Percentiles rank a stretch among this genome's conserved stretches.
phyloP scores from a whole-genome alignment of 2,113 vertebrate genomes.

The Hyaena hyaena region DNA sequence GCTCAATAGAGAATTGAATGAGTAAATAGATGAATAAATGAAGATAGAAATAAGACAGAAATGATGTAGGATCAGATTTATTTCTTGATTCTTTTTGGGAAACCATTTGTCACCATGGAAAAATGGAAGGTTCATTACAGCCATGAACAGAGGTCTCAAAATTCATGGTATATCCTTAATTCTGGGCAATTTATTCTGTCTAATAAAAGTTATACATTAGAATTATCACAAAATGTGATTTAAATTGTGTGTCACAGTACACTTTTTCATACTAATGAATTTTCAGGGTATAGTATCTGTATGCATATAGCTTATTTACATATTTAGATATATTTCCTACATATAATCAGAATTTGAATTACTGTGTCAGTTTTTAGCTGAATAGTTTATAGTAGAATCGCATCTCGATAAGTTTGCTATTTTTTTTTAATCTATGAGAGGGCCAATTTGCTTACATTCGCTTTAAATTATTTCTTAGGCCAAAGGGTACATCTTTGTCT shows the following conservation, averaged over 20 bases:
- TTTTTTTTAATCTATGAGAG: slow-evolving; percentile 46
- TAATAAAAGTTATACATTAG: slow-evolving; percentile 60
- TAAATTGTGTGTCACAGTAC: slow-evolving; percentile 52
- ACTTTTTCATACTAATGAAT: slow-evolving; percentile 67
- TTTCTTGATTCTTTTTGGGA: not conserved
- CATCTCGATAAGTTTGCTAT: slow-evolving; percentile 44
- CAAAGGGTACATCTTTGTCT: not conserved
- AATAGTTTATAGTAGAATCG: slow-evolving; percentile 68
- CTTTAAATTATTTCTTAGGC: slow-evolving; percentile 57
- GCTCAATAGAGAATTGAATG: not conserved
- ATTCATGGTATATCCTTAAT: slow-evolving; percentile 64
- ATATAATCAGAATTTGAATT: slow-evolving; percentile 66
- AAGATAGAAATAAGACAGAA: not conserved
- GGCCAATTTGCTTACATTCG: not conserved
- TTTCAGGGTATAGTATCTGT: slow-evolving; percentile 40
- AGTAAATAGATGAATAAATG: not conserved
- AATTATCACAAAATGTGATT: slow-evolving; percentile 70
- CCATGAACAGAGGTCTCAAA: slow-evolving; percentile 10
- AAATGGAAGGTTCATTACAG: not conserved
- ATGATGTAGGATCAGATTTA: not conserved
- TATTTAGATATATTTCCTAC: slow-evolving; percentile 67
- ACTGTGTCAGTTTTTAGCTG: slow-evolving; percentile 41
- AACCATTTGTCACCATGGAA: not conserved
- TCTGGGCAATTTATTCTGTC: slow-evolving; percentile 45
- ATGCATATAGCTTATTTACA: slow-evolving; percentile 64